A percentile compares a stretch with the other conserved stretches of the same genome.
Conservation (phyloP, 1,140 invertebrate species). For the Argopecten irradians region DNA sequence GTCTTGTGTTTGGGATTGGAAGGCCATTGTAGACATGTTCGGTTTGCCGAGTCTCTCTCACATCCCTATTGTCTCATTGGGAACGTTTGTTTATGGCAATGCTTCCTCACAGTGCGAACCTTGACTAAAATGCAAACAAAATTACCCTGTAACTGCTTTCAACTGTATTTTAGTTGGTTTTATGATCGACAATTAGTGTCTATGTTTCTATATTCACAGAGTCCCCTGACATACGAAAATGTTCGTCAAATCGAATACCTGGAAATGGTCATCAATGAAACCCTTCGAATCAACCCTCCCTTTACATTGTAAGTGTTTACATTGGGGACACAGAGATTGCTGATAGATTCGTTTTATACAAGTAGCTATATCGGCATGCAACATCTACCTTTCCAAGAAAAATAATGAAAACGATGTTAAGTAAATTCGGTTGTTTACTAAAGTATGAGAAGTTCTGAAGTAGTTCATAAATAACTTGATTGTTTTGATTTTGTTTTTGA, state of each 20-base stretch:
- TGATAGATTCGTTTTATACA: no score
- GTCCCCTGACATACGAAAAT: conserved; percentile 51
- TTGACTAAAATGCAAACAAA: neutral
- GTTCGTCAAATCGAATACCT: conserved; percentile 58
- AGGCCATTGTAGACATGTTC: neutral
- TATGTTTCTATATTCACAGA: conserved; percentile 44
- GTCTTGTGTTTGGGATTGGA: neutral
- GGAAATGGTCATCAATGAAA: conserved; percentile 72
- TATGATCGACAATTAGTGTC: neutral
- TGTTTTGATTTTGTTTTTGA: no score
- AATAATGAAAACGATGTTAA: no score
- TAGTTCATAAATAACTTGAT: no score
- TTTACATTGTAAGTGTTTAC: conserved; percentile 55
- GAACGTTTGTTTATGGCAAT: neutral
- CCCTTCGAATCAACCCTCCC: conserved; percentile 72
- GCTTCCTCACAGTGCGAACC: neutral
- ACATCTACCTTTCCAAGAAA: no score
- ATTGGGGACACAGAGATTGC: no score
- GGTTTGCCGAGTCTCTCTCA: neutral
- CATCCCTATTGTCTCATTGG: neutral
- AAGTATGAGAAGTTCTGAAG: no score
- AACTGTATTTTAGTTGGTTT: neutral
- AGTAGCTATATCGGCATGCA: no score
- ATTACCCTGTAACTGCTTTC: neutral
- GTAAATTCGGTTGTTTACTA: no score